Conservation (phyloP, 1,140 invertebrate species). For the Bombus breviceps region DNA sequence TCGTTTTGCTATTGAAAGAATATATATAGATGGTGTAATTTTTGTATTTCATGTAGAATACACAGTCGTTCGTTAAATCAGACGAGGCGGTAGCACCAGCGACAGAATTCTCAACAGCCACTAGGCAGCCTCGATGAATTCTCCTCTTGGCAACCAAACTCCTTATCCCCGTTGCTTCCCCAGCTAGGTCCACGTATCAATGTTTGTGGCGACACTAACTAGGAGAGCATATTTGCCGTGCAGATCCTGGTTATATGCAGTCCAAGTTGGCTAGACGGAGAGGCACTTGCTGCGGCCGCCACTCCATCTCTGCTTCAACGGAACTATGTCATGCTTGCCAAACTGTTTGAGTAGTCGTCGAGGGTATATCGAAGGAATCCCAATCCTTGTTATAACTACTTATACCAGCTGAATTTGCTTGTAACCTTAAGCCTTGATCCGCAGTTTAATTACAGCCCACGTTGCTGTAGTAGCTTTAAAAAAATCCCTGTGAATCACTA, state of each 20-base stretch:
- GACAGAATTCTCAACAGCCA: constrained; percentile 9
- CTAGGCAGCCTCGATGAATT: not conserved
- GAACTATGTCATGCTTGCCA: constrained; percentile 63
- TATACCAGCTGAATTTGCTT: constrained; percentile 1
- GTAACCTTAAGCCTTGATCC: constrained; percentile 10
- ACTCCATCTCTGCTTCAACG: constrained; percentile 47
- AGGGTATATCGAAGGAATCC: constrained; percentile 59
- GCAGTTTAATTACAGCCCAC: not conserved
- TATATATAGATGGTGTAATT: too few relatives aligned
- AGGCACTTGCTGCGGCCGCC: constrained; percentile 47
- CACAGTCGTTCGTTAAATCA: too few relatives aligned
- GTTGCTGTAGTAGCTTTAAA: not conserved
- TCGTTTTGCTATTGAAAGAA: too few relatives aligned
- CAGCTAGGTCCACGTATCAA: constrained; percentile 63
- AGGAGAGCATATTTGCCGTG: constrained; percentile 74
- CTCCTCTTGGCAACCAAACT: constrained; percentile 31
- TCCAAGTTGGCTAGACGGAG: constrained; percentile 52
- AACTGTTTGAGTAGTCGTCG: constrained; percentile 67
- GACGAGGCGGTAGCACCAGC: not conserved
- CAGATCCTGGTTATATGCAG: constrained; percentile 70
- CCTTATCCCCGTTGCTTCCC: constrained; percentile 32
- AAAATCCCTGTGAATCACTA: not conserved
- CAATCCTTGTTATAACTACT: constrained; percentile 44
- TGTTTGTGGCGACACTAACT: constrained; percentile 76
- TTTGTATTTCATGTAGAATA: too few relatives aligned